Conservation (phyloP, 2,797 vertebrate species). For the Sebastes variabilis region DNA sequence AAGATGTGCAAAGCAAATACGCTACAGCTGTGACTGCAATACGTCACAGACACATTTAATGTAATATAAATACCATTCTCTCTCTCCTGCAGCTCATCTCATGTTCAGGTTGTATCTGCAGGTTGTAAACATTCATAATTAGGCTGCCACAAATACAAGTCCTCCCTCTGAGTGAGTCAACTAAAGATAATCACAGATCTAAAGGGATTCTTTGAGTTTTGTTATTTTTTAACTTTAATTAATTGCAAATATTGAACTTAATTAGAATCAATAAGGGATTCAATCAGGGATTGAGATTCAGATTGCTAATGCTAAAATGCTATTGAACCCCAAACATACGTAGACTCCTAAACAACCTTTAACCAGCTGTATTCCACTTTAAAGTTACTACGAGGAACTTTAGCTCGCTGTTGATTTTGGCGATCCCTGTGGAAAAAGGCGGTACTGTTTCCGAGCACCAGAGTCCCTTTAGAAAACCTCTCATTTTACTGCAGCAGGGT, state of each 20-base stretch:
- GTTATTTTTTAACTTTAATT: slow-evolving; percentile 1
- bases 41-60: neutral
- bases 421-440: too few relatives aligned
- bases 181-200: neutral
- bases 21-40: neutral
- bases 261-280: neutral
- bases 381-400: too few relatives aligned
- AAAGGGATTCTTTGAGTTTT: neutral
- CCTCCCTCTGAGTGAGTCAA: neutral
- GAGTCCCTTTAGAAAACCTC: too few relatives aligned
- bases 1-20: neutral
- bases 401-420: too few relatives aligned
- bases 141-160: neutral
- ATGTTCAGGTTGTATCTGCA: neutral
- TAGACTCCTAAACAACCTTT: neutral
- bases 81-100: neutral
- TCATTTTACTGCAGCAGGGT: too few relatives aligned
- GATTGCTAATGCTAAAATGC: neutral
- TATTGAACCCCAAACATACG: neutral
- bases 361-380: neutral
- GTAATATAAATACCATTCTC: neutral
- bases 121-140: neutral
- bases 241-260: neutral
- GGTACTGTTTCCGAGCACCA: too few relatives aligned
- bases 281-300: neutral